phyloP scores from a whole-genome alignment of 2,797 vertebrate genomes.

The Salarias fasciatus region DNA sequence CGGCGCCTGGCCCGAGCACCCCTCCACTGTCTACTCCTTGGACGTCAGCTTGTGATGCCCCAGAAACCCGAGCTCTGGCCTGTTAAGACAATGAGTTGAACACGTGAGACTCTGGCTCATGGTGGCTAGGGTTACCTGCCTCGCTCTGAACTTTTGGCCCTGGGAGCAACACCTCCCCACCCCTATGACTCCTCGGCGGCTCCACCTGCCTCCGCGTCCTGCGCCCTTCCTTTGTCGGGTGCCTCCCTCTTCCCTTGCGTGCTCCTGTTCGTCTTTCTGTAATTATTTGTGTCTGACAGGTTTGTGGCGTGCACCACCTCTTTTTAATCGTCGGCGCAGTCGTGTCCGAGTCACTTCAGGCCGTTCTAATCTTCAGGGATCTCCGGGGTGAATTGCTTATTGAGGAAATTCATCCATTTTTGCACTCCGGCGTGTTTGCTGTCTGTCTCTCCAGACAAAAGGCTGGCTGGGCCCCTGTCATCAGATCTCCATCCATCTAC shows the following conservation, averaged over 20 bases:
- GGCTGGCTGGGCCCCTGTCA: constrained; percentile 52
- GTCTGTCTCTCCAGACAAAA: constrained; percentile 74
- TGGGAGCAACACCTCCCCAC: constrained; percentile 71
- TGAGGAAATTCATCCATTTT: constrained; percentile 31
- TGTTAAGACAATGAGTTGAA: constrained; percentile 78
- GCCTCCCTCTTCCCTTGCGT: constrained; percentile 20
- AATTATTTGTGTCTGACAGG: constrained; percentile 12
- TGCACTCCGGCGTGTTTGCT: constrained; percentile 58
- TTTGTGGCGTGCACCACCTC: no score
- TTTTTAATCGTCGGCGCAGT: background rate
- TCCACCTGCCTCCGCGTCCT: constrained; percentile 52
- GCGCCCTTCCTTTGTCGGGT: constrained; percentile 19
- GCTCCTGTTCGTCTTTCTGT: constrained; percentile 11
- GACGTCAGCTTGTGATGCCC: constrained; percentile 55
- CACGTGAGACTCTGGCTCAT: constrained; percentile 82
- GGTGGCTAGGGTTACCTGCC: constrained; percentile 80
- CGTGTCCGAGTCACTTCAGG: background rate
- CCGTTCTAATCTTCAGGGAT: background rate
- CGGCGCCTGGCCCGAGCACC: constrained; percentile 28
- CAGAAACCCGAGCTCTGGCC: constrained; percentile 78
- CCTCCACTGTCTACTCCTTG: constrained; percentile 51
- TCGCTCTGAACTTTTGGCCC: constrained; percentile 81
- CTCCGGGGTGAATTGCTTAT: constrained; percentile 24
- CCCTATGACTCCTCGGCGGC: constrained; percentile 58
- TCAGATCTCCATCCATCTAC: constrained; percentile 63